Base-by-base conservation (phyloP, 2,113 vertebrate genomes). In the Zosterops lateralis region DNA sequence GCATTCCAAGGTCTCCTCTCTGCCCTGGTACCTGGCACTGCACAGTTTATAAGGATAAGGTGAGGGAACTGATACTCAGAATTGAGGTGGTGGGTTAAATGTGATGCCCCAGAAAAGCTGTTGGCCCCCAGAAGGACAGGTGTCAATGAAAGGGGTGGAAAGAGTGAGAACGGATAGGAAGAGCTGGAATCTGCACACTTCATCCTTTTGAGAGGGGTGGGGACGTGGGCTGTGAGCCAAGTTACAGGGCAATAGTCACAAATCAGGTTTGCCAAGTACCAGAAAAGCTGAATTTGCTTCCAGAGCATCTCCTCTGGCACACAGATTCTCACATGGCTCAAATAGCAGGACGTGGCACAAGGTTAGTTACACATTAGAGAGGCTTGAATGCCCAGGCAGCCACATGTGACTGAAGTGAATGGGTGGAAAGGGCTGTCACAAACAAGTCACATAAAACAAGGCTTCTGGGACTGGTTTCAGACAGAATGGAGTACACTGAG, bases 321-420 rank as follows among this genome's bases (percentile, higher is more conserved):
- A 56, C 20, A 47, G 73, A 28, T 56, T 51, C 78, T 38, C 24
- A 7, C 20, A 18, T 60, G 74, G 68, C 66, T 87, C 48, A 26
- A 1, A 0, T 0, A 36, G 70, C 26, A 45, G 77, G 56, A 48
- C 0, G 0, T 18, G 56, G 40, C n/a, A 34, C 7, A 2, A 51
- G 32, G 19, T 44, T 56, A 65, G 48, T 60, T 40, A 75, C 47
- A 29, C 3, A 3, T 54, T 19, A 38, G 44, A 71, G 64, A 38
- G 42, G 12, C 34, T 15, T 19, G 50, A 42, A 28, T 47, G 11
- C 28, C 47, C 56, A 73, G 54, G n/a, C 42, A 31, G 53, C 47
- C 6, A 14, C 1, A 0, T 8, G 17, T 53, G 65, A 22, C 25
- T n/a, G 56, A 66, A 90, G 50, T 7, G 16, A 67, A 48, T 6